Conservation (phyloP, 2,797 vertebrate species). For the Sebastes taczanowskii region DNA sequence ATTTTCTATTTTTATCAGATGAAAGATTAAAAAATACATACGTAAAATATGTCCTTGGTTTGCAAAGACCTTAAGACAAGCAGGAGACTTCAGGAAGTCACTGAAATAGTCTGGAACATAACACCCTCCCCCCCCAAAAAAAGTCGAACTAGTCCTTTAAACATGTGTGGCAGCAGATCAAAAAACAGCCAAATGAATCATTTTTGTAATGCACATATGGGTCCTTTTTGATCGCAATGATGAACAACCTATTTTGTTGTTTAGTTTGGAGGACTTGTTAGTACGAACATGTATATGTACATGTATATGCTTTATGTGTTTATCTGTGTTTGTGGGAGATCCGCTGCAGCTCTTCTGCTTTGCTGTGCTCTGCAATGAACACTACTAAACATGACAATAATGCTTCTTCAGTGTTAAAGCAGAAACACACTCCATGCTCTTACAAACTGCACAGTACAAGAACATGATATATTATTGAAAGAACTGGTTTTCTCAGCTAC, state of each 20-base stretch:
- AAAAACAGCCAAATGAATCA: background rate
- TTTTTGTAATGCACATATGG: no score
- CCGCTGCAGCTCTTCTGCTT: background rate
- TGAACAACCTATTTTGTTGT: background rate
- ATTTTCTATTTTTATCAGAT: no score
- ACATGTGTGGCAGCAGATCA: background rate
- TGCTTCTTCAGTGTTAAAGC: background rate
- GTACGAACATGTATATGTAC: background rate
- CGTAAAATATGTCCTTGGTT: no score
- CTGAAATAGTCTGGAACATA: no score
- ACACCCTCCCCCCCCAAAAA: background rate
- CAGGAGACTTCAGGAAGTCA: no score
- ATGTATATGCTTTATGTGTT: background rate
- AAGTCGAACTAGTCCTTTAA: background rate
- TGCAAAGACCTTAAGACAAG: no score
- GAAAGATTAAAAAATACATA: no score
- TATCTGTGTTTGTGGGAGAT: background rate
- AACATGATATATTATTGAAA: slow-evolving; percentile 11
- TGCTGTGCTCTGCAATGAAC: background rate
- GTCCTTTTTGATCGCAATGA: background rate
- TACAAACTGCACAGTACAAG: background rate
- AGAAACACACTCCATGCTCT: background rate
- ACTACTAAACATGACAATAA: background rate
- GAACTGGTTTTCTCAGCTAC: slow-evolving; percentile 3
- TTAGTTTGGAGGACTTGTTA: background rate